Percentiles rank a stretch among this genome's conserved stretches.
phyloP scores from a whole-genome alignment of 23 tunicate genomes.

The Oikopleura vanhoeffeni region DNA sequence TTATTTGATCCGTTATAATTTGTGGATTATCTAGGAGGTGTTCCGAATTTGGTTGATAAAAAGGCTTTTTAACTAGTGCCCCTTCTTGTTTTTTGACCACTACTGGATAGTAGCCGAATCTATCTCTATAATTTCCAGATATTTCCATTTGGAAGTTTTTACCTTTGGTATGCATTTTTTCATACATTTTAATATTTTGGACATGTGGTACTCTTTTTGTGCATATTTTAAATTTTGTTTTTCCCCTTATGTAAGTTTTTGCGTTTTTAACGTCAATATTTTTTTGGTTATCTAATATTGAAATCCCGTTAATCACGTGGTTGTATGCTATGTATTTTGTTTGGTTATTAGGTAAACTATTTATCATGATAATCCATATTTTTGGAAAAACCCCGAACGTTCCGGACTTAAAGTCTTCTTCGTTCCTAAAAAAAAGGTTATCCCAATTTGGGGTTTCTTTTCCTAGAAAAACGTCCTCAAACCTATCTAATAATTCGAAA shows the following conservation, averaged over 20 bases:
- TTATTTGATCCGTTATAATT: background rate
- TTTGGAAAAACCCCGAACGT: background rate
- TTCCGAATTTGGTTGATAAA: background rate
- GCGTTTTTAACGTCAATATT: background rate
- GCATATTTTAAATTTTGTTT: no score
- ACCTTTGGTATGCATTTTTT: no score
- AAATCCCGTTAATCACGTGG: background rate
- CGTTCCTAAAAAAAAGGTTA: background rate
- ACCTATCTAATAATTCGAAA: background rate
- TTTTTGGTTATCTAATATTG: background rate
- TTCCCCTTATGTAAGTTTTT: no score
- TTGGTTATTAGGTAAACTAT: background rate
- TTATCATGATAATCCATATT: background rate
- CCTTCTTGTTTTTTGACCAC: background rate
- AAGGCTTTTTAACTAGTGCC: background rate
- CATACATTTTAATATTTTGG: no score
- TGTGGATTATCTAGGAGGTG: background rate
- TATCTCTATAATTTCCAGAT: no score
- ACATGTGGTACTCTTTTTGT: no score
- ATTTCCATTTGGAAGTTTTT: no score
- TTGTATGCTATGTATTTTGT: background rate
- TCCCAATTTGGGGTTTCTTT: background rate
- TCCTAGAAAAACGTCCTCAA: background rate
- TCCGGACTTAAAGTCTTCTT: background rate
- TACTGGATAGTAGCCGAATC: background rate